Percentiles rank a stretch among this genome's conserved stretches.
These are phyloP conservation scores for Aleiodes sp. DNA, from an alignment of 1,140 invertebrate species.

Conservation along the genomic window DNA sequence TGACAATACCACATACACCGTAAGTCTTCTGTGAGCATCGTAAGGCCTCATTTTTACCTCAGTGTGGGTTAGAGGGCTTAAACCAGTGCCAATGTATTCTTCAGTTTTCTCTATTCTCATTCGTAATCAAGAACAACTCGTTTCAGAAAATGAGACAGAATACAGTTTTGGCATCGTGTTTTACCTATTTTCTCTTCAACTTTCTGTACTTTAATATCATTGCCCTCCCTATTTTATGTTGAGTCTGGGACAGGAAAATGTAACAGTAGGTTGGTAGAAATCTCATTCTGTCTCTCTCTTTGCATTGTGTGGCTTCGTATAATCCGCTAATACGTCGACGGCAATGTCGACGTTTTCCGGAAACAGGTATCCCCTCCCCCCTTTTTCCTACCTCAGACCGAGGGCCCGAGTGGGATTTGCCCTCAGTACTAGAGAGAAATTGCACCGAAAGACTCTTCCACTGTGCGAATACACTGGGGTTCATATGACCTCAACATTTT, in stretches of 20 bases:
- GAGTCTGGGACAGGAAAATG: slow-evolving; percentile 1
- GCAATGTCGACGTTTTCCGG: slow-evolving; percentile 34
- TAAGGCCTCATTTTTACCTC: slow-evolving; percentile 48
- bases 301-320: slow-evolving; percentile 19
- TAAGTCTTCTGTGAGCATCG: slow-evolving; percentile 55
- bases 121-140: not conserved
- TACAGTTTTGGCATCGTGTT: slow-evolving; percentile 1
- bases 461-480: not conserved
- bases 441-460: slow-evolving; percentile 4
- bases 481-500: not conserved
- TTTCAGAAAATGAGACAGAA: not conserved
- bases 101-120: slow-evolving; percentile 19
- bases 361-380: not conserved
- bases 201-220: slow-evolving; percentile 8
- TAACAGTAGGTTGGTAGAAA: not conserved
- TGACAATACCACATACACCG: slow-evolving; percentile 16
- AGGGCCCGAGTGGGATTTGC: slow-evolving; percentile 7
- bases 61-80: slow-evolving; percentile 35
- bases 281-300: too few species aligned
- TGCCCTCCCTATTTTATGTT: not conserved
- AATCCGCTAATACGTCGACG: slow-evolving; percentile 36
- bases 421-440: slow-evolving; percentile 18
- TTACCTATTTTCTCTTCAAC: slow-evolving; percentile 10
- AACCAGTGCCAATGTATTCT: slow-evolving; percentile 45
- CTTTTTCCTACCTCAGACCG: not conserved